Conservation (phyloP, 2,888 invertebrate genomes). For the Caenorhabditis parvicauda region DNA sequence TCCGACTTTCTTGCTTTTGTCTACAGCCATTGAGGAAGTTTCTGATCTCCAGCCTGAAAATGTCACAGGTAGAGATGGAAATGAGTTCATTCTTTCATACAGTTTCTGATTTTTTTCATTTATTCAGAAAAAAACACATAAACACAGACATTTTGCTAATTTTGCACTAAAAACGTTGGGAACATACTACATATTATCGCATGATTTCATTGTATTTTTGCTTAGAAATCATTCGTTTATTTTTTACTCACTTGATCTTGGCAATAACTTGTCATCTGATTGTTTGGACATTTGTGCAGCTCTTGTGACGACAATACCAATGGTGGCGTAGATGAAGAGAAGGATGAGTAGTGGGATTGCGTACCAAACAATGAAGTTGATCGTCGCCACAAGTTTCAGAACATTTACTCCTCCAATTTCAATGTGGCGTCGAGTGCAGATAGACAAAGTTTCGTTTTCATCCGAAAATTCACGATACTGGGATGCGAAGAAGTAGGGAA, state of each 20-base stretch:
- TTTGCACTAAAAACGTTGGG: no score
- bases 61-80: no score
- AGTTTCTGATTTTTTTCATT: not conserved
- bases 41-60: conserved; percentile 33
- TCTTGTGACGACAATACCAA: conserved; percentile 60
- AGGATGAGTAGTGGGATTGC: conserved; percentile 63
- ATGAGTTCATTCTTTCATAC: not conserved
- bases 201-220: not conserved
- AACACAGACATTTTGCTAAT: not conserved
- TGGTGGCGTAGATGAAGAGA: conserved; percentile 63
- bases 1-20: conserved; percentile 68
- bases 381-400: conserved; percentile 50
- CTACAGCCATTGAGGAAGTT: conserved; percentile 33
- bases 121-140: not conserved
- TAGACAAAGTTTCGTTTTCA: conserved; percentile 38
- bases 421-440: conserved; percentile 46
- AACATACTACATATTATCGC: not conserved
- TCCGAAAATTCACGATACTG: conserved; percentile 49
- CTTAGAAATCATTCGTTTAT: no score
- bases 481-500: conserved; percentile 55
- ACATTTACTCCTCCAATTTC: conserved; percentile 46
- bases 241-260: conserved; percentile 17
- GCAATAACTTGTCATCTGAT: conserved; percentile 32
- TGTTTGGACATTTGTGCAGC: conserved; percentile 36
- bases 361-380: conserved; percentile 61